Base-by-base conservation (phyloP, 2,797 vertebrate species). In the Rhyacichthys aspro region DNA sequence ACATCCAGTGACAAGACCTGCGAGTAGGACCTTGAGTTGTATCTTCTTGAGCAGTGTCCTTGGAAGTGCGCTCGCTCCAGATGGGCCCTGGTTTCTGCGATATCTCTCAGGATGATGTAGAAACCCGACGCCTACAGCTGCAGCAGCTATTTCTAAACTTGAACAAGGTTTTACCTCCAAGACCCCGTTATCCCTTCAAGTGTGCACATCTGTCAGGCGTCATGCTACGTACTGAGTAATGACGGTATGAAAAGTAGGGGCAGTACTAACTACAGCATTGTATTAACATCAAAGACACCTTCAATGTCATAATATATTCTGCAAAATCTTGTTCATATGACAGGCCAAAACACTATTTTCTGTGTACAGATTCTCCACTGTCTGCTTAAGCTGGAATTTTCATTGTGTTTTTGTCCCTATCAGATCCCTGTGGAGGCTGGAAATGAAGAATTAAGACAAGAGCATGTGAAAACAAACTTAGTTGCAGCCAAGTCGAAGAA, bases 361-460 rank as follows among this genome's bases (percentile, higher is more conserved):
- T 60, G 46, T 34, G 32, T 55, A 53, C 42, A 46, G 47, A 43
- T 33, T 33, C 52, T 69, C 46, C 32, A 55, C 46, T 59, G 46
- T 73, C 47, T 59, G 70, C 69, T 60, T 56, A 68, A 33, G 50
- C 43, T 72, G 38, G 38, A 77, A 66, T 68, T 23, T 43, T 67
- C 76, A 74, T 37, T 67, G 48, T 63, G 74, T 59, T 58, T 61
- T 67, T 74, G 70, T 64, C 65, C 76, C 68, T 28, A 11, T 74
- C 77, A 49, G 56, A 67, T 84, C 82, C 78, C 83, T 0, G 44
- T 28, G 67, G 83, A 85, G 82, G 63, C 76, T 89, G 83, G 74
- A 88, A 86, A 89, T 86, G 67, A 86, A 83, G 71, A 89, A 87
- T 85, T 85, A 83, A 86, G 75, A 83, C 70, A 57, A 84, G 65